Evolutionary conservation across 2,113 vertebrate genomes (phyloP).

Genomic region (Cichladusa arquata): DNA sequence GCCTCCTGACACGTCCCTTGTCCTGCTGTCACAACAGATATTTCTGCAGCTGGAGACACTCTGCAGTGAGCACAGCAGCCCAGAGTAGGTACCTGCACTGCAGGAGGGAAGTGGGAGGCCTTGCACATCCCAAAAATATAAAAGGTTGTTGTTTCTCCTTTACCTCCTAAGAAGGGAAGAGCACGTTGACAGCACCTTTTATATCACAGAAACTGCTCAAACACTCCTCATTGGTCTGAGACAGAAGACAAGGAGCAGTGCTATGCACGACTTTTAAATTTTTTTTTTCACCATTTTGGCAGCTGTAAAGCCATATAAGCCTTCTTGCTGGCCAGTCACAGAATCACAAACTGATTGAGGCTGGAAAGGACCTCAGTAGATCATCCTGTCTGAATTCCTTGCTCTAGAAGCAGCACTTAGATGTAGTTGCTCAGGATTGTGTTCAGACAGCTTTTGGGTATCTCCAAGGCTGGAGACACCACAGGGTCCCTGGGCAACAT

Average conservation of each 20-base stretch:
- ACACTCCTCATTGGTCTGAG: fast-evolving
- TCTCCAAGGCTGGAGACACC: background rate
- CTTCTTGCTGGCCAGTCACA: background rate
- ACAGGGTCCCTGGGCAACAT: background rate
- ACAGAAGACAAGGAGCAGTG: background rate
- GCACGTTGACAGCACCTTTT: background rate
- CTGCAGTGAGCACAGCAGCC: background rate
- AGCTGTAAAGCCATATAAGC: background rate
- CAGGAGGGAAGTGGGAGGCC: background rate
- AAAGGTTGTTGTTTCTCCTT: background rate
- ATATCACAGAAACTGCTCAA: background rate
- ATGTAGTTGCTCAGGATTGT: background rate
- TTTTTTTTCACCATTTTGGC: background rate
- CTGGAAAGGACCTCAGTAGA: background rate
- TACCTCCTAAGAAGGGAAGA: background rate
- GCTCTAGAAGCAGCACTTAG: background rate
- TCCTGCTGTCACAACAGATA: slow-evolving; percentile 30
- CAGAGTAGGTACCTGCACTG: background rate
- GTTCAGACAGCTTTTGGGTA: background rate
- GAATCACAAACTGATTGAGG: background rate
- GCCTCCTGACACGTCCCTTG: background rate
- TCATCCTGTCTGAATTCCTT: background rate
- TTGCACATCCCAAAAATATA: background rate
- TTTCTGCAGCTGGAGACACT: background rate
- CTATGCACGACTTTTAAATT: background rate